These are phyloP conservation scores for Aphaenogaster rudis DNA, from an alignment of 1,140 invertebrate genomes.

Conservation along the genomic window DNA sequence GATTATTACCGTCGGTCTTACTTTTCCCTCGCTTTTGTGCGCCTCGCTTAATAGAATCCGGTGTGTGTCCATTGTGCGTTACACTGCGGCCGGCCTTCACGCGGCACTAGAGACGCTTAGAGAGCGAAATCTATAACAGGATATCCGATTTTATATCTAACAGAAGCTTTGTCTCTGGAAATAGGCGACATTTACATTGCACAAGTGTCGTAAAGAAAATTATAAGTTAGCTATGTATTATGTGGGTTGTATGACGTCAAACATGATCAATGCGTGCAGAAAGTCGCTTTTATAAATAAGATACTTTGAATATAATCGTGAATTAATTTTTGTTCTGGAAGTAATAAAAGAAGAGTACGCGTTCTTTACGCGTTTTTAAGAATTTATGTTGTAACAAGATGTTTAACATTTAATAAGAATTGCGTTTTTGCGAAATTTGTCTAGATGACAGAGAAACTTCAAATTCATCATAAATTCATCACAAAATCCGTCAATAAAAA, in stretches of 20 bases:
- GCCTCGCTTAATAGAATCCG: slow-evolving; percentile 30
- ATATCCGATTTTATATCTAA: slow-evolving; percentile 54
- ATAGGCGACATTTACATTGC: background rate
- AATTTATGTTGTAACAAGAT: background rate
- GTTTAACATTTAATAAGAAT: background rate
- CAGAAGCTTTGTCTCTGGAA: slow-evolving; percentile 16
- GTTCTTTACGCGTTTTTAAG: background rate
- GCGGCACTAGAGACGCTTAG: slow-evolving; percentile 15
- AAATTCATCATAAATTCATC: background rate
- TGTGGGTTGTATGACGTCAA: slow-evolving; percentile 2
- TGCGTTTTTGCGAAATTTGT: background rate
- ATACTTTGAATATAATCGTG: background rate
- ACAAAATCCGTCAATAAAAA: background rate
- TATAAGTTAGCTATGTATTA: background rate
- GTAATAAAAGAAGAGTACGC: background rate
- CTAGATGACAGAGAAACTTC: background rate
- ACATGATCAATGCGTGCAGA: background rate
- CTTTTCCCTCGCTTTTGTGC: slow-evolving; percentile 15
- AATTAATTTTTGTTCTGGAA: background rate
- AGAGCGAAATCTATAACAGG: slow-evolving; percentile 52
- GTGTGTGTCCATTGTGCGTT: background rate
- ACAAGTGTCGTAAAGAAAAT: slow-evolving; percentile 39
- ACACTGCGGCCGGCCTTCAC: slow-evolving; percentile 33
- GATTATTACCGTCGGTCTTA: slow-evolving; percentile 37
- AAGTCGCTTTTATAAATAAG: background rate